Evolutionary conservation across 2,888 invertebrate species (phyloP), one percentile per base, ranked within the genome.

Genomic region (Pinctada fucata): DNA sequence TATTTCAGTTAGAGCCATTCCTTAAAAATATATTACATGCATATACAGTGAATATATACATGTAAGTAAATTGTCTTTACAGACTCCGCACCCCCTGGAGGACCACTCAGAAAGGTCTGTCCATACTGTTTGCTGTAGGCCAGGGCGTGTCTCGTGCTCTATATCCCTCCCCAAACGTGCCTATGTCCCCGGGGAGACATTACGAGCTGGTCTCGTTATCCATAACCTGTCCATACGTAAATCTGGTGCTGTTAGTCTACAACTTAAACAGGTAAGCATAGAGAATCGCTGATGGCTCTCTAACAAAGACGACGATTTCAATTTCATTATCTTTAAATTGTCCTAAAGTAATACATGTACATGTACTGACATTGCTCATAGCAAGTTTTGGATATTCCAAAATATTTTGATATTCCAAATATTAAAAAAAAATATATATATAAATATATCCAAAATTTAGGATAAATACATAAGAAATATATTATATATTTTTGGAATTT

Each of bases 191-290:
- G 91, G 91, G 10, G 90, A 91, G 81, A 86, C 82, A 8, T 85
- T 91, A 64, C 84, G 85, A 50, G 88, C 89, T 6, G 88, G 88
- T 75, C 86, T 90, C 13, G 87, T 88, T 66, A 86, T 91, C 67
- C 88, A 90, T 81, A 91, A 91, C 82, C 85, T 88, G 81, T 89
- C 90, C 72, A 84, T 89, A 81, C 84, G 88, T 47, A 90, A 90
- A 83, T 88, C 89, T 16, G 88, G 89, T 48, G 78, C 84, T 8
- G 89, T 90, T 73, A 85, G 84, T 67, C 79, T 91, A 64, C 88
- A 89, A 78, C 82, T 90, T 3, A 89, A 90, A 85, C 89, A 90
- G 87, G 91, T 91, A 75, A 50, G 69, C 2, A n/a, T 45, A 5
- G 31, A 1, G 10, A 58, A 4, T 4, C 10, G 1, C 10, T 13